Percentiles rank a stretch among this genome's conserved stretches.
phyloP scores from a whole-genome alignment of 2,113 vertebrate genomes.

The Lipotes vexillifer region DNA sequence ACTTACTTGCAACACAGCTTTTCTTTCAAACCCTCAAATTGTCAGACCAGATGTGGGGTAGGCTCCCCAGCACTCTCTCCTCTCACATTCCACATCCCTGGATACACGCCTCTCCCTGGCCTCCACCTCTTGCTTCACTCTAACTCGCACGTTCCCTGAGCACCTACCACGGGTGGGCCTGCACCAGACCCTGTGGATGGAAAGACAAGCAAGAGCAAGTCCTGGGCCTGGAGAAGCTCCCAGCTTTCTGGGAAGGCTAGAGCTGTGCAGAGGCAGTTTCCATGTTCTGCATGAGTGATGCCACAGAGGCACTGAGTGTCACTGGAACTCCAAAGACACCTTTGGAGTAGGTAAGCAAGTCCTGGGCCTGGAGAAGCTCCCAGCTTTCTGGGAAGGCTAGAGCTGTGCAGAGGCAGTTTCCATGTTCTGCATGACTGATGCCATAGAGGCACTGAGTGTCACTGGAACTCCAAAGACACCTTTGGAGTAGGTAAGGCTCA shows the following conservation, averaged over 20 bases:
- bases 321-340: neutral
- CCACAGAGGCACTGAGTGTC: neutral
- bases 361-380: neutral
- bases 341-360: neutral
- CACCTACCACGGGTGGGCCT: neutral
- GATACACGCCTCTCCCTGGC: no score
- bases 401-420: neutral
- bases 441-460: neutral
- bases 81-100: neutral
- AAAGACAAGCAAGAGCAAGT: neutral
- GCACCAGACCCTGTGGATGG: rapidly evolving
- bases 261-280: neutral
- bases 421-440: rapidly evolving
- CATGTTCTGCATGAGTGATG: rapidly evolving
- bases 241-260: neutral
- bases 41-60: neutral
- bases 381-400: neutral
- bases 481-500: neutral
- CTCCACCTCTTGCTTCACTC: neutral
- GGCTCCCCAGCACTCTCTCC: neutral
- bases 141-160: neutral
- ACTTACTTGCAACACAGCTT: neutral
- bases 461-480: neutral
- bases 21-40: neutral
- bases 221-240: neutral